A percentile compares a stretch with the other conserved stretches of the same genome.
Evolutionary conservation across 2,888 invertebrate species (phyloP).

Genomic region (Shargacucullia verbasci): DNA sequence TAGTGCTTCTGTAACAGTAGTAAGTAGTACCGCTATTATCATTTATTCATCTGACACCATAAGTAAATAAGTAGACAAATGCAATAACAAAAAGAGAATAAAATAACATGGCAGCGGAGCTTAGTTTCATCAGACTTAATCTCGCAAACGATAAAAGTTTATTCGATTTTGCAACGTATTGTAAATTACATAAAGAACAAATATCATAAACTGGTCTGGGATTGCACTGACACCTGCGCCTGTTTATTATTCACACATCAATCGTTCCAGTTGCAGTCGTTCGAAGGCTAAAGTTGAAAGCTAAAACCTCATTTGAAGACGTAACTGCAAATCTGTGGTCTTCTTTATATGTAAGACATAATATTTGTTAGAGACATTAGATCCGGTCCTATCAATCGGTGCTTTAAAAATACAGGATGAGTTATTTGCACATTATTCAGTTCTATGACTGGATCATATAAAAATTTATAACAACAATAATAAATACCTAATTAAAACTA

Average conservation of each 20-base stretch:
- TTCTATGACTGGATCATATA: too few relatives aligned
- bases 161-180: slow-evolving; percentile 5
- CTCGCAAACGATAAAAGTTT: slow-evolving; percentile 1
- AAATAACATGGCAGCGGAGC: background rate
- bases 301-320: too few relatives aligned
- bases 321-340: too few relatives aligned
- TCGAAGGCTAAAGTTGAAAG: slow-evolving; percentile 28
- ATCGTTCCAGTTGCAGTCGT: slow-evolving; percentile 31
- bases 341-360: too few relatives aligned
- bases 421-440: too few relatives aligned
- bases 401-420: too few relatives aligned
- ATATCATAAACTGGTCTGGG: slow-evolving; percentile 35
- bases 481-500: too few relatives aligned
- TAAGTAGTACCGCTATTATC: too few relatives aligned
- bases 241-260: slow-evolving; percentile 48
- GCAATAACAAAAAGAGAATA: background rate
- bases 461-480: too few relatives aligned
- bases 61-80: background rate
- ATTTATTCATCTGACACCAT: background rate
- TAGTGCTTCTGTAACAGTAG: background rate
- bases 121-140: background rate
- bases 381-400: too few relatives aligned
- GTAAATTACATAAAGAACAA: slow-evolving; percentile 29
- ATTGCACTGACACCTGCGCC: slow-evolving; percentile 31
- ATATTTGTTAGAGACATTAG: too few relatives aligned